These are phyloP conservation scores for Lateolabrax maculatus DNA, from an alignment of 2,797 vertebrate genomes.

Conservation along the genomic window DNA sequence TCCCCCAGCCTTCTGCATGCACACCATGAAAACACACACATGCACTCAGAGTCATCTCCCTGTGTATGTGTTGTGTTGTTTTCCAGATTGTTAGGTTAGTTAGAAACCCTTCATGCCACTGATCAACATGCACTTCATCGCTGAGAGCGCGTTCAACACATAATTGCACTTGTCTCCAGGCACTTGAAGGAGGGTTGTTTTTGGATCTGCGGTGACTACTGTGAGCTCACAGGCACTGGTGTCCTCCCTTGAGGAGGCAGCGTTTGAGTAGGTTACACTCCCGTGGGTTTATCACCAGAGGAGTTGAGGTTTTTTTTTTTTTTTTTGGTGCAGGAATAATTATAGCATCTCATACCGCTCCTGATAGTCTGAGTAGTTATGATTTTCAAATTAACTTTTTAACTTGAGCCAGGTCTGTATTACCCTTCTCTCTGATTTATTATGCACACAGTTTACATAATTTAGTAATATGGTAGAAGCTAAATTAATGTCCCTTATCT, in stretches of 20 bases:
- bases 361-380: not conserved
- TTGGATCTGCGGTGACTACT: conserved; percentile 9
- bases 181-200: conserved; percentile 21
- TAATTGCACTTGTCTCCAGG: not conserved
- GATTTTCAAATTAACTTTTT: not conserved
- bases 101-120: not conserved
- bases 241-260: not conserved
- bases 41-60: no score
- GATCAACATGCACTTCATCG: not conserved
- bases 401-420: not conserved
- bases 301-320: conserved; percentile 21
- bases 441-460: not conserved
- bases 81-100: not conserved
- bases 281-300: conserved; percentile 22
- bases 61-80: not conserved
- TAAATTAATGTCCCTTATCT: not conserved
- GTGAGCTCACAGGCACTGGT: conserved; percentile 12
- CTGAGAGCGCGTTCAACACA: not conserved
- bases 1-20: not conserved
- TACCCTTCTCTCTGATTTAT: not conserved
- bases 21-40: not conserved
- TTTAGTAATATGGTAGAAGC: not conserved
- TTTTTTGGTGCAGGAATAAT: conserved; percentile 2
- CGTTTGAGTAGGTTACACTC: not conserved
- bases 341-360: not conserved